A percentile compares a stretch with the other conserved stretches of the same genome.
Conservation (phyloP, 2,113 vertebrate genomes). For the Myotis lucifugus region DNA sequence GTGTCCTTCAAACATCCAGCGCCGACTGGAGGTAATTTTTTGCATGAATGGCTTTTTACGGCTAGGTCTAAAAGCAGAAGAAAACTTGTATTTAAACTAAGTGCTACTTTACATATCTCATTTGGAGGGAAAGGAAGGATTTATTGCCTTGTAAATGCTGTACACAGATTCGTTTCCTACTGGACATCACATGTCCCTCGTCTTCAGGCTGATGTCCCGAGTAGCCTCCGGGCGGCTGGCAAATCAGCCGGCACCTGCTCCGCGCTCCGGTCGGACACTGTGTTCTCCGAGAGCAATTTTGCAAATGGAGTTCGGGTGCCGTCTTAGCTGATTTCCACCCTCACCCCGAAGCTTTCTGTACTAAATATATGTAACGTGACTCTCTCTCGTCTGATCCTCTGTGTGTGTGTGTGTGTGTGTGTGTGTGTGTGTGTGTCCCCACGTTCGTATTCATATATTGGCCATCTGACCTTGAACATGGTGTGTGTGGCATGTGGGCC, state of each 20-base stretch:
- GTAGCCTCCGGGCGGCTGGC: conserved; percentile 56
- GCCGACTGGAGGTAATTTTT: conserved; percentile 85
- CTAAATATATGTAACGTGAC: conserved; percentile 43
- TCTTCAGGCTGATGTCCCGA: conserved; percentile 62
- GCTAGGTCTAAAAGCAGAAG: conserved; percentile 82
- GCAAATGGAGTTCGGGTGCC: conserved; percentile 57
- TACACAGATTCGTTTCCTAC: conserved; percentile 75
- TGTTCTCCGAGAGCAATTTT: conserved; percentile 50
- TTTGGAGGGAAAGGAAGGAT: conserved; percentile 79
- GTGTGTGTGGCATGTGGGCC: background rate
- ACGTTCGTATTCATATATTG: background rate
- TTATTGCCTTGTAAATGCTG: conserved; percentile 76
- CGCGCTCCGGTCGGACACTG: background rate
- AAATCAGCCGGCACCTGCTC: conserved; percentile 67
- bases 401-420: conserved; percentile 16
- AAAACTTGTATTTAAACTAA: conserved; percentile 82
- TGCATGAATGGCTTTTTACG: conserved; percentile 85
- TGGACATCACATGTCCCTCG: conserved; percentile 74
- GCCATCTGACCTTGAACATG: background rate
- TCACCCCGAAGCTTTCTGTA: conserved; percentile 45
- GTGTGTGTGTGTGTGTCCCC: conserved; percentile 12
- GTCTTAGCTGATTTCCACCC: conserved; percentile 59
- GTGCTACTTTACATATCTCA: conserved; percentile 82
- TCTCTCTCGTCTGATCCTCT: background rate
- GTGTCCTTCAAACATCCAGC: conserved; percentile 83